Evolutionary conservation across 2,113 vertebrate species (phyloP).

Genomic region (Onychostruthus taczanowskii): DNA sequence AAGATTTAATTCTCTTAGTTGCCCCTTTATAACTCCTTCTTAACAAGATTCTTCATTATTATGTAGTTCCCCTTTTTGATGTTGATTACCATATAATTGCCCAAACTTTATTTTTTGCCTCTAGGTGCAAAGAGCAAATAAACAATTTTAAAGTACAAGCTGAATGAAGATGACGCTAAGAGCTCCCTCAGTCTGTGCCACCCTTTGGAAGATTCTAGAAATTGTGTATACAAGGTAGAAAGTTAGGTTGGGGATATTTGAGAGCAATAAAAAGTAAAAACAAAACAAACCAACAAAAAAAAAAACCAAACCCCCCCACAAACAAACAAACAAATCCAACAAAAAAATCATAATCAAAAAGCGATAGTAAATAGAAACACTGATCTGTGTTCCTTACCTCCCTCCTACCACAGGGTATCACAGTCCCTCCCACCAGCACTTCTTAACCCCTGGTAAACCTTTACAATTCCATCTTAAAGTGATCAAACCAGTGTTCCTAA

Average conservation of each 20-base stretch:
- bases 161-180: not conserved
- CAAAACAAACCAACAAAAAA: not conserved
- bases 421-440: not conserved
- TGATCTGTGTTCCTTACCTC: not conserved
- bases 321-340: not conserved
- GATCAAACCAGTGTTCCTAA: not conserved
- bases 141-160: not conserved
- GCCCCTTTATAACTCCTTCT: not conserved
- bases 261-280: not conserved
- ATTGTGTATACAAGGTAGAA: not conserved
- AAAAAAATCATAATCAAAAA: not conserved
- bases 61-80: slow-evolving; percentile 2
- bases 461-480: not conserved
- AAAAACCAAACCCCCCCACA: not conserved
- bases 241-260: not conserved
- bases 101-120: not conserved
- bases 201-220: not conserved
- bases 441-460: not conserved
- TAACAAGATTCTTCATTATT: not conserved
- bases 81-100: slow-evolving; percentile 34
- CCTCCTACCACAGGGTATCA: fast-evolving
- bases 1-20: slow-evolving; percentile 8
- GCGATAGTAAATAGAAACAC: not conserved
- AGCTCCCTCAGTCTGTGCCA: not conserved
- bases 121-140: not conserved